A percentile compares a stretch with the other conserved stretches of the same genome.
Conservation (phyloP, 2,113 vertebrate genomes). For the Cnemophilus loriae region DNA sequence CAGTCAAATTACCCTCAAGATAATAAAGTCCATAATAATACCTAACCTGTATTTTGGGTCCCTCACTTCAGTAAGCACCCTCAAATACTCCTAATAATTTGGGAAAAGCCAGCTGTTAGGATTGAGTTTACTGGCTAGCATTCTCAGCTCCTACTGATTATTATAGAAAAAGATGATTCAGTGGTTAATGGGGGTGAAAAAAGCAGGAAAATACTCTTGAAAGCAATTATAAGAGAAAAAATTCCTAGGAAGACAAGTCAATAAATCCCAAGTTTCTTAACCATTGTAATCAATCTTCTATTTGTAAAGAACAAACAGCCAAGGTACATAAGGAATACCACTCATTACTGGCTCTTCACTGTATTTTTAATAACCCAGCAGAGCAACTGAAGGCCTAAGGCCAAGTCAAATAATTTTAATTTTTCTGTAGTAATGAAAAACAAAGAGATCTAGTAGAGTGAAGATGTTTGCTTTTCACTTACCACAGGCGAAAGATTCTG, state of each 20-base stretch:
- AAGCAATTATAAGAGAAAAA: conserved; percentile 1
- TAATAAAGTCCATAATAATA: not conserved
- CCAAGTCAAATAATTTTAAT: not conserved
- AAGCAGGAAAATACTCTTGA: not conserved
- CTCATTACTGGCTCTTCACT: not conserved
- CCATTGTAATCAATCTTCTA: not conserved
- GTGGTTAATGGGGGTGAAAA: not conserved
- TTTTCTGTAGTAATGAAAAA: conserved; percentile 31
- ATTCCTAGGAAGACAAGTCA: conserved; percentile 10
- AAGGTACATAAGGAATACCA: not conserved
- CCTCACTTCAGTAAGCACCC: not conserved
- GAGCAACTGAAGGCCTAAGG: not conserved
- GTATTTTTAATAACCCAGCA: conserved; percentile 16
- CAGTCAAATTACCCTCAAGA: not conserved
- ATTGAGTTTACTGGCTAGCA: not conserved
- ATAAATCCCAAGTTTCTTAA: conserved; percentile 8
- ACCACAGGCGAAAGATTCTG: conserved; percentile 2
- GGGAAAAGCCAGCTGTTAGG: not conserved
- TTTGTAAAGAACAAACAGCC: conserved; percentile 15
- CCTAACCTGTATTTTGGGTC: not conserved
- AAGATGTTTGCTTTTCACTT: conserved; percentile 33
- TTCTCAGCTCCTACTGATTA: not conserved
- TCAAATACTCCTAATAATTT: not conserved
- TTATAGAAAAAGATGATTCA: not conserved
- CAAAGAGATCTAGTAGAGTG: not conserved